Percentiles rank a stretch among this genome's conserved stretches.
These are phyloP conservation scores for Carapus acus DNA, from an alignment of 2,797 vertebrate genomes.

Conservation along the genomic window DNA sequence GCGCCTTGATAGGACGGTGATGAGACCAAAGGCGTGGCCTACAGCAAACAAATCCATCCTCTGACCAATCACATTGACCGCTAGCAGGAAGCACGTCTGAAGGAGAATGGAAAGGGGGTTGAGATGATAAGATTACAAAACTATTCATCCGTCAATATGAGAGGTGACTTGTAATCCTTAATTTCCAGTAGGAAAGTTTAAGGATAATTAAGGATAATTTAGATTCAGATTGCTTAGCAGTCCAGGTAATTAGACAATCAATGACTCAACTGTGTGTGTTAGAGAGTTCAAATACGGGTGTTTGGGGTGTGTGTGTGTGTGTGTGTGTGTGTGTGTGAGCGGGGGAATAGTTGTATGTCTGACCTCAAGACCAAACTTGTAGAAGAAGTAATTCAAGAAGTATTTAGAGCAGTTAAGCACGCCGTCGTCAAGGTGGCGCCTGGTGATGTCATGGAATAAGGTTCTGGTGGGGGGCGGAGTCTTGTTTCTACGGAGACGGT, in stretches of 20 bases:
- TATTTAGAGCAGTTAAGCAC: constrained; percentile 87
- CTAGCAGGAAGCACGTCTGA: constrained; percentile 91
- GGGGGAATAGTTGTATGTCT: neutral
- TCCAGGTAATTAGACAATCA: too few relatives aligned
- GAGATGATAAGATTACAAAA: neutral
- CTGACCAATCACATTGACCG: constrained; percentile 90
- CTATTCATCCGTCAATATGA: too few relatives aligned
- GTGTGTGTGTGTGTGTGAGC: neutral
- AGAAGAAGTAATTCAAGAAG: constrained; percentile 94
- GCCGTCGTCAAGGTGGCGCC: constrained; percentile 83
- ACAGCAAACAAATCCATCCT: constrained; percentile 94
- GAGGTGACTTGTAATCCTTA: too few relatives aligned
- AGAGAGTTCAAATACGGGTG: neutral
- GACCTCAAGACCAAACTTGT: constrained; percentile 95
- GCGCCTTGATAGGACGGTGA: constrained; percentile 80
- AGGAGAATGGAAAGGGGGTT: neutral
- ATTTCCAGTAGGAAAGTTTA: too few relatives aligned
- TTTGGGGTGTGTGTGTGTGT: constrained; percentile 9
- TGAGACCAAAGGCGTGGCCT: constrained; percentile 84
- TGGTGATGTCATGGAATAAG: constrained; percentile 87
- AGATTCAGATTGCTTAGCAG: too few relatives aligned
- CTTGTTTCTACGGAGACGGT: constrained; percentile 81
- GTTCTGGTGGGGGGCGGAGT: constrained; percentile 79
- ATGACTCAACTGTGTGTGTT: too few relatives aligned
- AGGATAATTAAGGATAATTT: too few relatives aligned